Percentiles rank a stretch among this genome's conserved stretches.
Conservation (phyloP, 2,113 vertebrate species). For the Ophiodon elongatus region DNA sequence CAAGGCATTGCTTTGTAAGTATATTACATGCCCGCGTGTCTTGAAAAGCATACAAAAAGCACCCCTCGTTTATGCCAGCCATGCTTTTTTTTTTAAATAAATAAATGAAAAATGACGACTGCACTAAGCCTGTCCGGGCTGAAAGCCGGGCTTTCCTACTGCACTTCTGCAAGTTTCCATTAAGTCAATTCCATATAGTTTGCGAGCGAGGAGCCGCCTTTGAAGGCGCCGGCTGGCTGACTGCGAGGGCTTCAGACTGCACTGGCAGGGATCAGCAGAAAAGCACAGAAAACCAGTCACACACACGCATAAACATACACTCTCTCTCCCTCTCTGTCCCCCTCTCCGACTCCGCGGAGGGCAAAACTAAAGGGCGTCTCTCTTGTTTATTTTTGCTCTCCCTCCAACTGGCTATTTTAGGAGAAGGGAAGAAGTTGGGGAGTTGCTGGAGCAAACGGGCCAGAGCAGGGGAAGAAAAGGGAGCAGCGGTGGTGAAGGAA, state of each 20-base stretch:
- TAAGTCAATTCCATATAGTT: constrained; percentile 62
- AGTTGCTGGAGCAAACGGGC: constrained; percentile 62
- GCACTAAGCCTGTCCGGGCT: background rate
- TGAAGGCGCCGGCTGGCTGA: constrained; percentile 60
- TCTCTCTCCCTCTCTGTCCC: constrained; percentile 2
- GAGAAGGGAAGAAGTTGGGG: constrained; percentile 69
- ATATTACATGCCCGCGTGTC: background rate
- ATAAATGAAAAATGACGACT: background rate
- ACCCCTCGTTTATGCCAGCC: background rate
- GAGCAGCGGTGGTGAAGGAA: constrained; percentile 66
- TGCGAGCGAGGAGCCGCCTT: constrained; percentile 49
- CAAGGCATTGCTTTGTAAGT: constrained; percentile 33
- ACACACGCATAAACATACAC: constrained; percentile 44
- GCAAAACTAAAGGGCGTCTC: constrained; percentile 67
- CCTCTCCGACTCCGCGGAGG: constrained; percentile 32
- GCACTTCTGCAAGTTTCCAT: constrained; percentile 62
- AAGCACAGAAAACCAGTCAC: constrained; percentile 60
- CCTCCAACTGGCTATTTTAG: constrained; percentile 74
- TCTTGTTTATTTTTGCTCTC: constrained; percentile 73
- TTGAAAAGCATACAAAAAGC: background rate
- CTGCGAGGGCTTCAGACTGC: constrained; percentile 44
- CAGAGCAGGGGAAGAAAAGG: constrained; percentile 26
- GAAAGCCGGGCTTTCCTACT: background rate
- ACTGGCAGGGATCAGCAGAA: constrained; percentile 51
- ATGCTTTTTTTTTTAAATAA: constrained; percentile 11